Evolutionary conservation across 2,888 invertebrate genomes (phyloP), one percentile per base, ranked within the genome.

Genomic region (Sarcophaga caerulescens): DNA sequence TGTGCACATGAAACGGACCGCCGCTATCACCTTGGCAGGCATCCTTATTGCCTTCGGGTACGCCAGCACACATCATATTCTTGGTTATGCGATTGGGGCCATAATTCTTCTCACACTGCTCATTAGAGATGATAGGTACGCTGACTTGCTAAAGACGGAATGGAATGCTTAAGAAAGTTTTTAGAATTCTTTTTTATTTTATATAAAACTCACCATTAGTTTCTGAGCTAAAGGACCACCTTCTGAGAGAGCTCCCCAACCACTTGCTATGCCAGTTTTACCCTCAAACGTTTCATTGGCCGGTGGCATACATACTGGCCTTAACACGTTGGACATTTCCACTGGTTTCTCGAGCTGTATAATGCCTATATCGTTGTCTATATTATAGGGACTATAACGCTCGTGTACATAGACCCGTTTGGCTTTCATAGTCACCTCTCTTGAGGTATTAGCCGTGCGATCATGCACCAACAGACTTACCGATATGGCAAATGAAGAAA

Each of bases 291-390:
- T 89, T 25, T 92, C 90, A 4, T 85, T 89, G 0, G 88, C 73
- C 3, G 94, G 92, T 0, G 98, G 96, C 88, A 98, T 92, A 90
- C 98, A 98, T 2, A 96, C 97, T 0, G 98, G 97, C 68, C 96
- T 94, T 86, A 97, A 92, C 11, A 95, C 92, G 14, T 94, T 94
- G 71, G 93, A 93, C 47, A 96, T 94, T 62, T 93, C 91, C 3
- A 96, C 94, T 85, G 94, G 93, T 75, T 95, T 93, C 82, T 95
- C 94, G 80, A 98, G 92, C 89, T 95, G 95, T 17, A 98, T 91
- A 52, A 52, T 52, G 12, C 52, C 52, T 52, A 52, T 52, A 52
- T 52, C 52, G 52, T 52, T 52, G 85, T 97, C 96, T 90, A 96
- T 97, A 85, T 95, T 96, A 8, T 94, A 93, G 0, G 95, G 94